Percentiles rank a stretch among this genome's conserved stretches.
These are phyloP conservation scores for Amblyteles armatorius DNA, from an alignment of 2,888 invertebrate genomes.

Conservation along the genomic window DNA sequence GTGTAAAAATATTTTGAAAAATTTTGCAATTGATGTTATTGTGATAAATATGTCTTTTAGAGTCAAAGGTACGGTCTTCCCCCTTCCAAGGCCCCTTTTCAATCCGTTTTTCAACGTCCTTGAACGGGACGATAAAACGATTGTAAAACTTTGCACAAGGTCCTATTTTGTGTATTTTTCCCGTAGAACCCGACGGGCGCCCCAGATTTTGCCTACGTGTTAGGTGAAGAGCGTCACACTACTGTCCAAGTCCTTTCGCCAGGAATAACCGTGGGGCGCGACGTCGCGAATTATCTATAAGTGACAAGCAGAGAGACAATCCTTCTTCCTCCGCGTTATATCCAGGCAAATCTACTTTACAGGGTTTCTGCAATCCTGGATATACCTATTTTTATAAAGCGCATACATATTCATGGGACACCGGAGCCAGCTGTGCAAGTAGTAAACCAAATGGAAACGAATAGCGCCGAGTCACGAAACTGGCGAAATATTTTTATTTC, in stretches of 20 bases:
- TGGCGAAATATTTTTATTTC: not conserved
- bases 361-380: slow-evolving; percentile 16
- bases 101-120: too few species aligned
- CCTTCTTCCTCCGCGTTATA: slow-evolving; percentile 40
- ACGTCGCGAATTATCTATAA: slow-evolving; percentile 64
- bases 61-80: not conserved
- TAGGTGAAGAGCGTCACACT: not conserved
- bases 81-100: too few species aligned
- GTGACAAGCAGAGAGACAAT: slow-evolving; percentile 60
- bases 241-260: slow-evolving; percentile 31
- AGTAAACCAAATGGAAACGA: slow-evolving; percentile 5
- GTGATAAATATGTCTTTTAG: not conserved
- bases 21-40: not conserved
- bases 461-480: not conserved
- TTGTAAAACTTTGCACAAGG: too few species aligned
- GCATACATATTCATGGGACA: slow-evolving; percentile 1
- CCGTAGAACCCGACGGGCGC: too few species aligned
- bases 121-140: too few species aligned
- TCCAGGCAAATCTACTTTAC: slow-evolving; percentile 47
- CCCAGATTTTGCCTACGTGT: too few species aligned
- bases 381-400: not conserved
- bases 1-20: not conserved
- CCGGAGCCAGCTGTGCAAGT: not conserved
- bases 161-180: too few species aligned
- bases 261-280: slow-evolving; percentile 10